These are phyloP conservation scores for Brevimyrus niger DNA, from an alignment of 2,113 vertebrate genomes.

Conservation along the genomic window DNA sequence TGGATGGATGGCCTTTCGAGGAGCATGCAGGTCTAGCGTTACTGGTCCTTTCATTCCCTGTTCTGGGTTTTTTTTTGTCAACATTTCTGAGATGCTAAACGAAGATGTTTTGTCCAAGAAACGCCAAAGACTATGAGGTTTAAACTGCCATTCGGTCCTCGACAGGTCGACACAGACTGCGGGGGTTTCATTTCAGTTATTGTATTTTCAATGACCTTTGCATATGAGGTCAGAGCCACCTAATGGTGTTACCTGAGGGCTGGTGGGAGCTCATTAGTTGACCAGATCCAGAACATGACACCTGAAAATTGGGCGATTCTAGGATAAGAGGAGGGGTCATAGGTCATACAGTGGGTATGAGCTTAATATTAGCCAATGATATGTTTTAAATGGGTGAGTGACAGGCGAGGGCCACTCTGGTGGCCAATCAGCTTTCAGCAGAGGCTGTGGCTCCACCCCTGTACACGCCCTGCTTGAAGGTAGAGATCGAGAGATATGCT, in stretches of 20 bases:
- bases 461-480: not conserved
- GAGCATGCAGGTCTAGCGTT: not conserved
- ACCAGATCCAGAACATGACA: not conserved
- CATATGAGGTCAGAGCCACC: not conserved
- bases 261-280: not conserved
- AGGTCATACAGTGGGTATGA: not conserved
- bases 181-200: not conserved
- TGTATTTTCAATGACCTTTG: constrained; percentile 15
- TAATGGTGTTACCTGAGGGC: not conserved
- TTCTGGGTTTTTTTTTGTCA: too few relatives aligned
- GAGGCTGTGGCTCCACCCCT: not conserved
- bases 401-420: not conserved
- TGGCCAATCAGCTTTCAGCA: not conserved
- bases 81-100: too few relatives aligned
- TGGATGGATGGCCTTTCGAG: not conserved
- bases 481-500: not conserved
- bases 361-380: not conserved
- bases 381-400: not conserved
- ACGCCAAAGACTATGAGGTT: too few relatives aligned
- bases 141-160: too few relatives aligned
- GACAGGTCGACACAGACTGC: too few relatives aligned
- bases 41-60: too few relatives aligned
- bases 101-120: too few relatives aligned
- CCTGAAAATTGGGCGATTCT: not conserved
- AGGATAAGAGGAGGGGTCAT: not conserved